Base-by-base conservation (phyloP, 2,113 vertebrate genomes). In the Dicentrarchus labrax region DNA sequence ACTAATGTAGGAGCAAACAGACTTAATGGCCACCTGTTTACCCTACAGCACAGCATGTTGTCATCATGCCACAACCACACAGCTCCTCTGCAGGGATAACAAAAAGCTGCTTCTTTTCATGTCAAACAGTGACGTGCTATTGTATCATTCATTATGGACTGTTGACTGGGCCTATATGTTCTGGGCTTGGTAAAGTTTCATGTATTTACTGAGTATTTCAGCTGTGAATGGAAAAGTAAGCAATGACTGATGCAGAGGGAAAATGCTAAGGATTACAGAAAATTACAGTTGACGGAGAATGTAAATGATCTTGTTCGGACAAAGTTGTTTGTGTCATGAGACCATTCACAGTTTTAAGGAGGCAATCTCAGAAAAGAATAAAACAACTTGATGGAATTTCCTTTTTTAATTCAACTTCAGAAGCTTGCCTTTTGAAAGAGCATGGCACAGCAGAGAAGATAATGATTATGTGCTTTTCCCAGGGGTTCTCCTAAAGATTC, bases 11-110 rank as follows among this genome's bases (percentile, higher is more conserved):
- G 17, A 61, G 13, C 16, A 54, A 75, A 47, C 56, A 65, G 41
- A 21, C 39, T 2, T 8, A 45, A 45, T 17, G 4, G 54, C 83
- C 60, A 56, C 56, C 76, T 80, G 65, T n/a, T 71, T 15, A 16
- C 39, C 47, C 15, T 39, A 16, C 66, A 71, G 41, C 24, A 16
- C 70, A 80, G 22, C 68, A 66, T 62, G 67, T 56, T 54, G 68
- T 51, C 50, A 57, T 74, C 38, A 57, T n/a, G 53, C 38, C 59
- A 39, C 70, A 41, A 21, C 61, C 51, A 30, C 30, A 30, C 30
- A 3, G 30, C 30, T 30, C 1, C 30, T 30, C 30, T 30, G 2
- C 30, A 30, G 30, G 30, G 30, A 30, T 30, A 30, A 30, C 30
- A 30, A 30, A 30, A 30, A 30, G 1, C 30, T 30, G 30, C 30